A percentile compares a stretch with the other conserved stretches of the same genome.
Evolutionary conservation across 2,113 vertebrate genomes (phyloP).

Genomic region (Cottus gobio): DNA sequence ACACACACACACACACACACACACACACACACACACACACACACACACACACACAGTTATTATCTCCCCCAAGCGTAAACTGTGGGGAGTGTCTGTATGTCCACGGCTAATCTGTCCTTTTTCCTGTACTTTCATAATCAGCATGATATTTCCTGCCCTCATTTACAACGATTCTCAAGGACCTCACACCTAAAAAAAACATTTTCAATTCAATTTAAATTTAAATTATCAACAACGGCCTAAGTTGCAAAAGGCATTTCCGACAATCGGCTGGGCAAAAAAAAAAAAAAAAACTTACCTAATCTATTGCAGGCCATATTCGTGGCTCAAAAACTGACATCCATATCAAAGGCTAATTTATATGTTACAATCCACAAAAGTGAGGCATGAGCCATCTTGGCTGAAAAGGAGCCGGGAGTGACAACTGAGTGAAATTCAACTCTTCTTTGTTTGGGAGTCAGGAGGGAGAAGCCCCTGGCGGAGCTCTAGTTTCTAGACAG

Average conservation of each 20-base stretch:
- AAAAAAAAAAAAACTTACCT: not conserved
- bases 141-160: not conserved
- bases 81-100: not conserved
- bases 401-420: too few relatives aligned
- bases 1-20: too few relatives aligned
- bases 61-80: too few relatives aligned
- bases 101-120: too few relatives aligned
- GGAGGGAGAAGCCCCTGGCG: too few relatives aligned
- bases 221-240: not conserved
- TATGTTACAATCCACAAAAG: not conserved
- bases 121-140: too few relatives aligned
- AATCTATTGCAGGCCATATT: not conserved
- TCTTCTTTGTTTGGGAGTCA: too few relatives aligned
- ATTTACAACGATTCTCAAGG: not conserved
- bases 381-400: not conserved
- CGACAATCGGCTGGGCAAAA: not conserved
- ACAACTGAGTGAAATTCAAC: too few relatives aligned
- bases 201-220: too few relatives aligned
- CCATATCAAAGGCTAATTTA: not conserved
- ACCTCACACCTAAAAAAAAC: too few relatives aligned
- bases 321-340: not conserved
- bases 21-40: too few relatives aligned
- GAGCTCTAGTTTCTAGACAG: not conserved
- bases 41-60: too few relatives aligned
- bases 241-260: not conserved